Percentiles rank a stretch among this genome's conserved stretches.
Evolutionary conservation across 2,113 vertebrate species (phyloP).

Genomic region (Archocentrus centrarchus): DNA sequence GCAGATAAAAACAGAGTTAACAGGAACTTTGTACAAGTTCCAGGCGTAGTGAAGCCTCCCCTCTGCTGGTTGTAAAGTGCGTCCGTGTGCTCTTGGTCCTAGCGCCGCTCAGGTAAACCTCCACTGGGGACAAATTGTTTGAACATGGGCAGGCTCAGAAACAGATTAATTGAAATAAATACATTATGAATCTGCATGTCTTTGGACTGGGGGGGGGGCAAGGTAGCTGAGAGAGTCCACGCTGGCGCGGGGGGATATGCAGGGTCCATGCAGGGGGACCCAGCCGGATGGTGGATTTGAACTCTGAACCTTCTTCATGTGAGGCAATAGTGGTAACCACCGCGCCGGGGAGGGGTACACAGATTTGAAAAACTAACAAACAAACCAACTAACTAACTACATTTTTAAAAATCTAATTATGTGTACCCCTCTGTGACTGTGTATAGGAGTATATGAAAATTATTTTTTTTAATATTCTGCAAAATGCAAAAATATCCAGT

Average conservation of each 20-base stretch:
- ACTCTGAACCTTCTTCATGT: no score
- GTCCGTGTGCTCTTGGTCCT: constrained; percentile 65
- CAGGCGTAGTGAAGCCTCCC: constrained; percentile 16
- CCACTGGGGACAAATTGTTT: neutral
- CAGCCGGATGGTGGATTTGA: no score
- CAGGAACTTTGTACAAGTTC: constrained; percentile 68
- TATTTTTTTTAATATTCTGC: neutral
- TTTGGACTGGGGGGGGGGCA: no score
- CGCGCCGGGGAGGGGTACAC: no score
- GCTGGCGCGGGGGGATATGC: no score
- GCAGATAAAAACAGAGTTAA: neutral
- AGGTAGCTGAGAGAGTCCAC: no score
- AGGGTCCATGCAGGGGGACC: no score
- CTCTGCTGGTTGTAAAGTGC: constrained; percentile 21
- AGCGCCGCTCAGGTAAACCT: constrained; percentile 33
- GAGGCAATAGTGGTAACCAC: no score
- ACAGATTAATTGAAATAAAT: neutral
- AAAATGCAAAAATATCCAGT: neutral
- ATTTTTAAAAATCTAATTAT: no score
- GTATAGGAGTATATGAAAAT: no score
- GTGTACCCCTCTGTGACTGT: no score
- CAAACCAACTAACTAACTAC: no score
- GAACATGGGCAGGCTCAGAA: neutral
- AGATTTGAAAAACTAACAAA: neutral
- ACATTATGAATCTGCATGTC: neutral